Base-by-base conservation (phyloP, 2,888 invertebrate genomes). In the Muscina levida region DNA sequence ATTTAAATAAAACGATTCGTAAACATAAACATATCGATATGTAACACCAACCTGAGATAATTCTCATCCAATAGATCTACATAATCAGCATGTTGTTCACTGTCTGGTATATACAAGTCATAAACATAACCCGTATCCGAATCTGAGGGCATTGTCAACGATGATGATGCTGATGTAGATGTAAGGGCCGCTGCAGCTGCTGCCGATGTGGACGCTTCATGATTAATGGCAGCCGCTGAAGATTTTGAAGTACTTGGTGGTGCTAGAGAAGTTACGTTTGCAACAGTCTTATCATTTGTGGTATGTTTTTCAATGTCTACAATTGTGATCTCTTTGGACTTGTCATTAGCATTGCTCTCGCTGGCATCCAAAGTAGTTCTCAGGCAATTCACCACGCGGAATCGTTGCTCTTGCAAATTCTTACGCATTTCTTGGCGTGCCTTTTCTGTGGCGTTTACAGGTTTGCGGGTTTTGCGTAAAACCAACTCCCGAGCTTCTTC, bases 71-170 rank as follows among this genome's bases (percentile, higher is more conserved):
- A 86, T 75, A 89, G 85, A 85, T 90, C 89, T 75, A 88, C 87
- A 82, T 91, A 85, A 78, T 91, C 90, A 44, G 90, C 90, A 56
- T 92, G 91, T 82, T 91, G 91, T 19, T 91, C 91, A 82, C 91
- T 91, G 83, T 91, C 89, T 10, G 92, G 92, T 85, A 93, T 92
- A 89, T 94, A 94, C 31, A 94, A 90, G 88, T 94, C 94, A 83
- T 93, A 94, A 6, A 94, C 94, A 87, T 92, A 94, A 68, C 89
- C 88, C n/a, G 87, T 84, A 51, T 91, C 87, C 6, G 88, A 88
- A 79, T 89, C 88, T 22, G 85, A 85, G 11, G 87, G 86, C 78
- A 57, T 75, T 2, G 62, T 22, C 26, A 75, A n/a, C 6, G 51
- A 57, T 37, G 57, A 26, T 5, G 65, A 46, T 15, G 74, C n/a